A percentile compares a stretch with the other conserved stretches of the same genome.
phyloP scores from a whole-genome alignment of 2,888 invertebrate species.

The Antheraea assamensis region DNA sequence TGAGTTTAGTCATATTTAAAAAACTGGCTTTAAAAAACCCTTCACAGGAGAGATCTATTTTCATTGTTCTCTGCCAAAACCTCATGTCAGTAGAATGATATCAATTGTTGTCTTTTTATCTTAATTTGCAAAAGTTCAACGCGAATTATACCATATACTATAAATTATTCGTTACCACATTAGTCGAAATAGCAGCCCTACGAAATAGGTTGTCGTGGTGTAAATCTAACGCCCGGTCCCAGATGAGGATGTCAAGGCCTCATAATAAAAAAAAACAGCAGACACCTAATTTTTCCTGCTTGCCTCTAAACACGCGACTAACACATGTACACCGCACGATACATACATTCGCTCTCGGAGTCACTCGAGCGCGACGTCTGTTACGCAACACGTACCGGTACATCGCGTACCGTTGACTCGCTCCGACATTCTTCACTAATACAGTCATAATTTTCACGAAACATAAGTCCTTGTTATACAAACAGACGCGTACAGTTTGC shows the following conservation, averaged over 20 bases:
- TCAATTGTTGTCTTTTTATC: no score
- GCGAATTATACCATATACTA: no score
- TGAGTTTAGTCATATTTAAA: no score
- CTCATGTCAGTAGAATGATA: no score
- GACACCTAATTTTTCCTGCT: neutral
- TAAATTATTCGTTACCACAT: no score
- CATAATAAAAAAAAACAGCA: no score
- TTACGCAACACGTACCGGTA: conserved; percentile 10
- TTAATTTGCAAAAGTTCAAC: no score
- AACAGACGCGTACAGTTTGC: neutral
- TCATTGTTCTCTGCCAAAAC: no score
- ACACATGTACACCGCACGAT: neutral
- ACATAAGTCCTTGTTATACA: conserved; percentile 13
- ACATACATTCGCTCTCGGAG: conserved; percentile 8
- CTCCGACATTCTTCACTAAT: conserved; percentile 7
- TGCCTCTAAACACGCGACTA: neutral
- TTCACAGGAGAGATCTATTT: no score
- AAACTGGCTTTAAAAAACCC: no score
- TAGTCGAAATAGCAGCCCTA: no score
- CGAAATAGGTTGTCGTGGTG: neutral
- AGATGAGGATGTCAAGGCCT: no score
- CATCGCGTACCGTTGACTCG: conserved; percentile 7
- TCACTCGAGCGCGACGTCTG: conserved; percentile 6
- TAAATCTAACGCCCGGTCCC: neutral
- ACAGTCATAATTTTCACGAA: conserved; percentile 13